Evolutionary conservation across 2,797 vertebrate genomes (phyloP).

Genomic region (Merluccius polli): DNA sequence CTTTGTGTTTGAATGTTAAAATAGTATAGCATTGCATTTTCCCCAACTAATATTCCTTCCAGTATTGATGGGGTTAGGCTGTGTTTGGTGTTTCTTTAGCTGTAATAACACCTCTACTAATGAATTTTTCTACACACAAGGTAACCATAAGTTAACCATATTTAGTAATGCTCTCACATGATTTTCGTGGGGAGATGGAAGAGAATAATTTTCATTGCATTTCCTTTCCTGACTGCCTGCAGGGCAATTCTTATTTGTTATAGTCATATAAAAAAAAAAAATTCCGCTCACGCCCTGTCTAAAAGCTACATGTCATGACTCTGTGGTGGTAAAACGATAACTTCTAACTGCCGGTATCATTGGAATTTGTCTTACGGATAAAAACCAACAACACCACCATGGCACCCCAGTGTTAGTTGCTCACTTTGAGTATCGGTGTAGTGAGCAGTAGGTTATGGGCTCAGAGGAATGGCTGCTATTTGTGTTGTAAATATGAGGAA

Average conservation of each 20-base stretch:
- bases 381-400: not conserved
- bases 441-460: slow-evolving; percentile 41
- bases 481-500: not conserved
- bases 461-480: not conserved
- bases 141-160: slow-evolving; percentile 32
- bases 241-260: slow-evolving; percentile 44
- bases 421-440: slow-evolving; percentile 38
- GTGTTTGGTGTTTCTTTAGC: slow-evolving; percentile 10
- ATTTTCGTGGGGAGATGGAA: slow-evolving; percentile 55
- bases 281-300: not conserved
- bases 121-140: not conserved
- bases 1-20: slow-evolving; percentile 19
- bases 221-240: slow-evolving; percentile 39
- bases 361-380: not conserved
- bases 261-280: not conserved
- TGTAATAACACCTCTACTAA: slow-evolving; percentile 34
- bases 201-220: slow-evolving; percentile 60
- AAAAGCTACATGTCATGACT: not conserved
- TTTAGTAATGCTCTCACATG: slow-evolving; percentile 57
- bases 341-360: not conserved
- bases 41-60: not conserved
- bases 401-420: not conserved
- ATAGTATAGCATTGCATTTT: slow-evolving; percentile 1
- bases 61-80: not conserved
- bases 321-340: not conserved